Conservation (phyloP, 2,797 vertebrate genomes). For the Rhyacichthys aspro region DNA sequence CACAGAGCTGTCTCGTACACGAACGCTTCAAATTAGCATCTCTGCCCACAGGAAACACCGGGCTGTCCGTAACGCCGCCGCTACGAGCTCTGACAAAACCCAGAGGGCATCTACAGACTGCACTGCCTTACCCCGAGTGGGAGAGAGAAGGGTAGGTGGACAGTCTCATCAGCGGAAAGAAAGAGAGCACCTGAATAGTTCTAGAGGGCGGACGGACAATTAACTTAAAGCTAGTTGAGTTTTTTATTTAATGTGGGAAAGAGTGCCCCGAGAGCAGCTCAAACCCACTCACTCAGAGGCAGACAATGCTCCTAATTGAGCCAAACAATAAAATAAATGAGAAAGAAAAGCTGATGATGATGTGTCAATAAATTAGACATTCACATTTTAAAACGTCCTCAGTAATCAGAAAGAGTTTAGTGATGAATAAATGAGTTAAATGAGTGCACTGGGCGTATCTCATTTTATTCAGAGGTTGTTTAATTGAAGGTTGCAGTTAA, state of each 20-base stretch:
- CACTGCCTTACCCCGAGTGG: slow-evolving; percentile 48
- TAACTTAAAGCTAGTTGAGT: slow-evolving; percentile 40
- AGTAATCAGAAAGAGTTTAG: too few relatives aligned
- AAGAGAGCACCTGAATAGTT: slow-evolving; percentile 29
- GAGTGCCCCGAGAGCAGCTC: slow-evolving; percentile 19
- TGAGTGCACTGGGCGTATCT: too few relatives aligned
- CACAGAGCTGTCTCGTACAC: slow-evolving; percentile 67
- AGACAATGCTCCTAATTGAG: neutral
- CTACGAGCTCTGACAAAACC: slow-evolving; percentile 69
- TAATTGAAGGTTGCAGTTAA: too few relatives aligned
- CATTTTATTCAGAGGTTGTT: too few relatives aligned
- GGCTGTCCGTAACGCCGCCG: slow-evolving; percentile 64
- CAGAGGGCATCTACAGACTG: slow-evolving; percentile 49
- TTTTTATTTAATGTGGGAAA: slow-evolving; percentile 52
- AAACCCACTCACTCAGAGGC: slow-evolving; percentile 28
- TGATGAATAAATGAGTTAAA: too few relatives aligned
- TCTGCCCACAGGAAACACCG: slow-evolving; percentile 66
- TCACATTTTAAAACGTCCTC: too few relatives aligned
- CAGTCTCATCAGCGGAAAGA: slow-evolving; percentile 43
- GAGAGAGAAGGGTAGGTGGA: slow-evolving; percentile 53
- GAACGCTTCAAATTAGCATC: slow-evolving; percentile 75
- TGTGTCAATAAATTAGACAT: too few relatives aligned
- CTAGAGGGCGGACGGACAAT: slow-evolving; percentile 36
- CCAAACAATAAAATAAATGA: slow-evolving; percentile 4
- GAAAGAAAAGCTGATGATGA: slow-evolving; percentile 11